A percentile compares a stretch with the other conserved stretches of the same genome.
These are phyloP conservation scores for Suricata suricatta DNA, from an alignment of 2,113 vertebrate species.

Conservation along the genomic window DNA sequence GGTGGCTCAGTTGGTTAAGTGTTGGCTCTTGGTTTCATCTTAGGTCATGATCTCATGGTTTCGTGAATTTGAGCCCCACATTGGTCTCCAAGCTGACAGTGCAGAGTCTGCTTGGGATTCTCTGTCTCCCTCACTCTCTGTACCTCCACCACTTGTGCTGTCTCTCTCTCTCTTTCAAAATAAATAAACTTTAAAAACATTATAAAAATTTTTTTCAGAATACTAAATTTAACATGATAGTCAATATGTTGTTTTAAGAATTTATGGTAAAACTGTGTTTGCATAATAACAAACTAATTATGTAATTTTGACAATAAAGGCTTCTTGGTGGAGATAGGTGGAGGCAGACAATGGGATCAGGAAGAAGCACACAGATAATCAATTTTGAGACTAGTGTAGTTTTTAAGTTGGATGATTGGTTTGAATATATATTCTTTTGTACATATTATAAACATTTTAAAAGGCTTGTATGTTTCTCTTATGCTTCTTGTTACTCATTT, in stretches of 20 bases:
- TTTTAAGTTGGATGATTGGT: constrained; percentile 11
- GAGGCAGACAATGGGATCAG: background rate
- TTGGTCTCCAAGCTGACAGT: too few relatives aligned
- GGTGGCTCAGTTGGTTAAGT: too few relatives aligned
- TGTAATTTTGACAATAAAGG: constrained; percentile 34
- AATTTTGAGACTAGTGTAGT: background rate
- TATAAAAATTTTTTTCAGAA: background rate
- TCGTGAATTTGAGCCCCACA: too few relatives aligned
- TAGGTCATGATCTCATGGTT: too few relatives aligned
- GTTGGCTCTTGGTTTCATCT: too few relatives aligned
- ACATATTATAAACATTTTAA: background rate
- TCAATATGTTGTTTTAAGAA: constrained; percentile 38
- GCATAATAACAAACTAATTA: background rate
- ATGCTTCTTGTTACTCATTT: background rate
- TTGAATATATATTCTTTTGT: constrained; percentile 20
- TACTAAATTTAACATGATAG: background rate
- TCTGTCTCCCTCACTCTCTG: too few relatives aligned
- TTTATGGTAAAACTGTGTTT: constrained; percentile 39
- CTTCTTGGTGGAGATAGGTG: background rate
- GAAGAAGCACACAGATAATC: background rate
- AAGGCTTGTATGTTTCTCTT: constrained; percentile 15
- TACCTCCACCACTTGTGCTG: too few relatives aligned
- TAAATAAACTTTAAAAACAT: too few relatives aligned
- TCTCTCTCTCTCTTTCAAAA: too few relatives aligned
- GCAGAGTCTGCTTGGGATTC: too few relatives aligned